Evolutionary conservation across 2,888 invertebrate genomes (phyloP), one percentile per base, ranked within the genome.

Genomic region (Clanis bilineata): DNA sequence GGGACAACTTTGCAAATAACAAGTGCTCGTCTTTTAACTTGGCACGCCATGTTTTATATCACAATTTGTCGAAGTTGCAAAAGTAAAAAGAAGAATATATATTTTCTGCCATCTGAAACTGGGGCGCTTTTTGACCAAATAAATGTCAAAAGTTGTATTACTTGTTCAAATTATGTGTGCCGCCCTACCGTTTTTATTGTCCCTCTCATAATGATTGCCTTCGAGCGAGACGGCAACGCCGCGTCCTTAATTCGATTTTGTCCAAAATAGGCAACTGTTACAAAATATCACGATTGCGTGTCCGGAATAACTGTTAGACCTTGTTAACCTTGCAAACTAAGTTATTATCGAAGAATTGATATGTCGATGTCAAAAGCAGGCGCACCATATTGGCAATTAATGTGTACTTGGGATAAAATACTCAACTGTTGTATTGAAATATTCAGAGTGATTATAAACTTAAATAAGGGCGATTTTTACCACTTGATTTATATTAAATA

Each of bases 81-180:
- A 73, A 79, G 68, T 58, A 65, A 70, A 74, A 69, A 68, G 32
- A 59, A 56, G 72, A 72, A 69, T 70, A 67, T 64, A 69, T 68
- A 73, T 72, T 70, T 66, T 63, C 55, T 54, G 55, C 61, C 64
- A 68, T 68, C 36, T 23, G 55, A 55, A 79, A 75, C 71, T 72
- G 70, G 79, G 72, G 69, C 76, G 70, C n/a, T n/a, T 32, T 55
- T 25, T 38, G 58, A 60, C 18, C 54, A 47, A 47, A 68, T 60
- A 64, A 63, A 59, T 61, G 56, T 61, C 25, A 57, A 55, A 61
- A 61, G 38, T 44, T 25, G 54, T 61, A 61, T 57, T 43, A 57
- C 57, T 57, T 25, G 57, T 54, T 43, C 58, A 54, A 41, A 58
- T 58, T 23, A 56, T 54, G 36, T 54, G 23, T 36, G 38, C n/a